Base-by-base conservation (phyloP, 2,797 vertebrate species). In the Oreonectes daqikongensis region DNA sequence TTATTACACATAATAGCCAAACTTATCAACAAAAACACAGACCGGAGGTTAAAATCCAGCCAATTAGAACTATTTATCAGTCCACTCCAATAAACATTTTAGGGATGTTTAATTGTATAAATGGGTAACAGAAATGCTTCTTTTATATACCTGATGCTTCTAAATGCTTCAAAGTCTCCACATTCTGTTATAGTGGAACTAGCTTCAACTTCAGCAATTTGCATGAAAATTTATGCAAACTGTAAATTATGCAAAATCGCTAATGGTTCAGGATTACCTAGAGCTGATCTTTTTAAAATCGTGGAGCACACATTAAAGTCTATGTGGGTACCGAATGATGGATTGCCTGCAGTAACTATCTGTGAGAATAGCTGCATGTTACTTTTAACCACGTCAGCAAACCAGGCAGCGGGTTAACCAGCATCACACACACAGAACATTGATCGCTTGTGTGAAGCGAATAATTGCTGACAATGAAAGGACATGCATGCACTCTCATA, bases 321-420 rank as follows among this genome's bases (percentile, higher is more conserved):
- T 55, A 30, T 24, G 32, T 69, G 65, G 28, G 28, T 46, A 65
- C 11, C 64, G 60, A 59, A 28, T 68, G 53, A 76, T 69, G 53
- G 64, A 70, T 69, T 64, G 44, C 32, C 24, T 77, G 57, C 35
- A 52, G 67, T 42, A 61, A 69, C 42, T 61, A 40, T 70, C 46
- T 18, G n/a, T 53, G 67, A 30, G 46, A 77, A 64, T 53, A 55
- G 48, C 57, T 64, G 67, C 24, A 77, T 69, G 67, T 53, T 77
- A 63, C 75, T 70, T 40, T 61, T 48, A 70, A 77, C 75, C 7
- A 57, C 18, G 44, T 70, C 59, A 77, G 75, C 75, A n/a, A 70
- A 70, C 42, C 67, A 70, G 59, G 2, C 17, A 40, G 40, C 18
- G n/a, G n/a, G 38, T 75, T 59, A 55, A 60, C 52, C 64, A 48